A percentile compares a stretch with the other conserved stretches of the same genome.
Conservation (phyloP, 1,140 invertebrate species). For the Diabrotica undecimpunctata region DNA sequence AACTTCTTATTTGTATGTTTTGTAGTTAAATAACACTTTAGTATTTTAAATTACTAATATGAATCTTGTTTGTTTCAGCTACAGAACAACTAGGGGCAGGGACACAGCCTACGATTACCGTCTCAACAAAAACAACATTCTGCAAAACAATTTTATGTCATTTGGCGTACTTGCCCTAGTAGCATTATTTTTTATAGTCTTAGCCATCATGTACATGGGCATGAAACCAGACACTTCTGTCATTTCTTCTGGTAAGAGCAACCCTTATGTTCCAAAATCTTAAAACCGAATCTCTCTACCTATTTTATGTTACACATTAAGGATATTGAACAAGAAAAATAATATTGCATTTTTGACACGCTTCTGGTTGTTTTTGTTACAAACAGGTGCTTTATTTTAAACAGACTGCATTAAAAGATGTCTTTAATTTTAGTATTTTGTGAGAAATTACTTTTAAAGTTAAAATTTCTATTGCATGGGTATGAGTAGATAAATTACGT, state of each 20-base stretch:
- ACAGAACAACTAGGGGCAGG: constrained; percentile 39
- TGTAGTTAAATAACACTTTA: no score
- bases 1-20: no score
- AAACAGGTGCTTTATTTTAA: no score
- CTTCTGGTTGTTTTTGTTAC: constrained; percentile 10
- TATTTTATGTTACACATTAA: neutral
- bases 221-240: constrained; percentile 46
- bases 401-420: no score
- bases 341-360: neutral
- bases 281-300: neutral
- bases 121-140: constrained; percentile 48
- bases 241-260: constrained; percentile 39
- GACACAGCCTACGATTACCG: constrained; percentile 51
- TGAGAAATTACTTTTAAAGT: no score
- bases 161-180: constrained; percentile 58
- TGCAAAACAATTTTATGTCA: constrained; percentile 62
- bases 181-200: constrained; percentile 61
- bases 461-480: no score
- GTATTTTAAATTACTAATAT: no score
- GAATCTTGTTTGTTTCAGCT: constrained; percentile 20
- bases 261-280: neutral
- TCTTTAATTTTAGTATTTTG: no score
- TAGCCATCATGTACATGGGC: constrained; percentile 65
- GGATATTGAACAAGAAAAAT: no score
- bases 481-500: no score